Evolutionary conservation across 2,113 vertebrate genomes (phyloP).

Genomic region (Macquaria ambigua): DNA sequence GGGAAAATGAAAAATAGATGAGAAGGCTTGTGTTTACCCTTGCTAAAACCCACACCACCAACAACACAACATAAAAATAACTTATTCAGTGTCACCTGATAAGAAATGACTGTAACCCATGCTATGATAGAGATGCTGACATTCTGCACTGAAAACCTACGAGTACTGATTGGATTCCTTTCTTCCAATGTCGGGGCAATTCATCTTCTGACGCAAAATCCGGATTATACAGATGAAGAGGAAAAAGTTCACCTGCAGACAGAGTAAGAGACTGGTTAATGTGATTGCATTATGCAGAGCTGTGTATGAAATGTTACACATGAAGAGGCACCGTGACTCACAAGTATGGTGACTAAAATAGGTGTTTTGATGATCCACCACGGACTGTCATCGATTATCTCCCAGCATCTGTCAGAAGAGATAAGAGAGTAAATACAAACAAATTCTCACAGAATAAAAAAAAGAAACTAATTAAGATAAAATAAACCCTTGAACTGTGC

Average conservation of each 20-base stretch:
- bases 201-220: constrained; percentile 95
- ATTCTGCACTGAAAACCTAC: constrained; percentile 84
- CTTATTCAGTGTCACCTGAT: constrained; percentile 1
- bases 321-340: constrained; percentile 77
- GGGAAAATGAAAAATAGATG: background rate
- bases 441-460: background rate
- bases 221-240: constrained; percentile 96
- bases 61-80: background rate
- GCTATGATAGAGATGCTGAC: background rate
- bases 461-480: too few species aligned
- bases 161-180: constrained; percentile 93
- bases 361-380: constrained; percentile 98
- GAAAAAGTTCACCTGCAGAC: constrained; percentile 91
- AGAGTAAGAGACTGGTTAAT: constrained; percentile 24
- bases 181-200: constrained; percentile 91
- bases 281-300: background rate
- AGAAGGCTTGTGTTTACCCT: background rate
- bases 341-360: constrained; percentile 92
- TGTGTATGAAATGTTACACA: background rate
- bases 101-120: constrained; percentile 14
- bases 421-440: background rate
- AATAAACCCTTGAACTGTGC: background rate
- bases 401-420: constrained; percentile 90
- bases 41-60: background rate
- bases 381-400: constrained; percentile 85